phyloP scores from a whole-genome alignment of 2,888 invertebrate genomes.

The Empis livida region DNA sequence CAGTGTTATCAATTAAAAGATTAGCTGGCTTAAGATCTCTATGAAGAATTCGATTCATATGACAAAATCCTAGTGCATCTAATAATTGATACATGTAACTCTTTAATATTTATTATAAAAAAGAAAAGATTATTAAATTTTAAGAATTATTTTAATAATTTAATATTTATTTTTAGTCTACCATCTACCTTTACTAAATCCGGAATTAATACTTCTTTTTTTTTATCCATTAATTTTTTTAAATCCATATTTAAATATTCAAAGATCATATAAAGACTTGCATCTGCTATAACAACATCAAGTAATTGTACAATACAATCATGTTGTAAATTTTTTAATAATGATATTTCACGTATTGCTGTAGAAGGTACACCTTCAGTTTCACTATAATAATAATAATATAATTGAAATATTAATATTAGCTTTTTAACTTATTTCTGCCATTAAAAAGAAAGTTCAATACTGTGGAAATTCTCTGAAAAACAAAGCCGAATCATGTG shows the following conservation, averaged over 20 bases:
- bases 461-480: conserved; percentile 15
- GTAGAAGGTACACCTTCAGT: conserved; percentile 96
- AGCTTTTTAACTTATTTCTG: background rate
- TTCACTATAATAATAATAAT: conserved; percentile 46
- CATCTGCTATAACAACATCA: conserved; percentile 77
- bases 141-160: conserved; percentile 12
- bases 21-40: conserved; percentile 95
- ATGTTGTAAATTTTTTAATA: conserved; percentile 81
- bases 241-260: conserved; percentile 90
- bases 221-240: conserved; percentile 72
- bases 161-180: too few relatives aligned
- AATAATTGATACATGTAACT: conserved; percentile 79
- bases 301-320: conserved; percentile 79
- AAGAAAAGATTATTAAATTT: conserved; percentile 9
- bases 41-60: conserved; percentile 78
- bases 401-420: background rate
- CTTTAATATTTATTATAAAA: conserved; percentile 25
- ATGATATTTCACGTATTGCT: conserved; percentile 89
- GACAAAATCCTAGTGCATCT: conserved; percentile 81
- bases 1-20: conserved; percentile 72
- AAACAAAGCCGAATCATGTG: conserved; percentile 58
- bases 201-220: conserved; percentile 46
- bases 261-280: conserved; percentile 83
- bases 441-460: background rate
- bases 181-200: conserved; percentile 62